phyloP scores from a whole-genome alignment of 2,113 vertebrate genomes.

The Hydropotes inermis region DNA sequence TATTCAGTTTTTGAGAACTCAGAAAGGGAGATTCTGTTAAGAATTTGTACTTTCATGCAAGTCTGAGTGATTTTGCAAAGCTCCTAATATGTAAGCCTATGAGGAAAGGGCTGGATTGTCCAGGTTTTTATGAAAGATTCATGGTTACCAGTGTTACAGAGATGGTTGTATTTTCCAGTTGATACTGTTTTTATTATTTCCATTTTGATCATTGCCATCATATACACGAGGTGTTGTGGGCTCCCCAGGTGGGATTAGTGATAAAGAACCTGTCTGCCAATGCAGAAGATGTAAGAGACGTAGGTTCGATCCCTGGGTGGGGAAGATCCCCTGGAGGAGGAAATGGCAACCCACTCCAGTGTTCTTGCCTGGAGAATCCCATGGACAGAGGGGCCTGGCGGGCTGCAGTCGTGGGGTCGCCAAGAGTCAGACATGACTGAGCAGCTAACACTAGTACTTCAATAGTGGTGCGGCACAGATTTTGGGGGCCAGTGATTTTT shows the following conservation, averaged over 20 bases:
- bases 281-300: not conserved
- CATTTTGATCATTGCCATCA: not conserved
- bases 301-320: not conserved
- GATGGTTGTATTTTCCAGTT: not conserved
- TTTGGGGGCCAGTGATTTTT: not conserved
- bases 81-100: accelerated
- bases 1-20: not conserved
- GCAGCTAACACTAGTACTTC: accelerated
- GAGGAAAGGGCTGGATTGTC: not conserved
- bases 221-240: accelerated
- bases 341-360: not conserved
- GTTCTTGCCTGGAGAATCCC: not conserved
- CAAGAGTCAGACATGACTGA: not conserved
- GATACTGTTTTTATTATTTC: not conserved
- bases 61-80: not conserved
- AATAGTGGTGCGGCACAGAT: not conserved
- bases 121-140: not conserved
- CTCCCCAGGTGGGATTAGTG: not conserved
- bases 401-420: not conserved
- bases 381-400: not conserved
- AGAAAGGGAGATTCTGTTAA: not conserved
- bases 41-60: not conserved
- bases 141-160: not conserved
- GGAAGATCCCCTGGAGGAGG: not conserved
- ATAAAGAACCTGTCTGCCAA: not conserved